These are phyloP conservation scores for Telenomus remus DNA, from an alignment of 1,140 invertebrate species.

Conservation along the genomic window DNA sequence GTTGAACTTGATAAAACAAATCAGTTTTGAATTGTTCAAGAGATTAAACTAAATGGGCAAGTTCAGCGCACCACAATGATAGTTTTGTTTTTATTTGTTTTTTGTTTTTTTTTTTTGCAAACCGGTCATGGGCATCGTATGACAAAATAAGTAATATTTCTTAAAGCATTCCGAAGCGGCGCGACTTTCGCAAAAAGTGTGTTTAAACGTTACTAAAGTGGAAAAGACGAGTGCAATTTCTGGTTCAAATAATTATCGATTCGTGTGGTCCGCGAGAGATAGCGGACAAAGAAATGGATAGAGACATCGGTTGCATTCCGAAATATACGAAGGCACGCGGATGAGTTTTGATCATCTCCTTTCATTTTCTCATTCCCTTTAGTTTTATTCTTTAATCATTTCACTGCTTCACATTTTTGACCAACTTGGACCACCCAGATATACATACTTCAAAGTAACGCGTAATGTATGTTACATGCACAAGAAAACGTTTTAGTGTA, in stretches of 20 bases:
- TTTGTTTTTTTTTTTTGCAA: conserved; percentile 43
- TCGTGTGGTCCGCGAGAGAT: conserved; percentile 70
- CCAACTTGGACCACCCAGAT: conserved; percentile 67
- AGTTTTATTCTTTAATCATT: conserved; percentile 61
- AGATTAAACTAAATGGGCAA: too few relatives aligned
- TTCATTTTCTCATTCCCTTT: conserved; percentile 59
- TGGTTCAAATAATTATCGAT: conserved; percentile 74
- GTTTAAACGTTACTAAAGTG: conserved; percentile 65
- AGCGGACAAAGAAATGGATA: conserved; percentile 71
- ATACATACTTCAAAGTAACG: conserved; percentile 1
- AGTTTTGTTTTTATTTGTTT: not conserved
- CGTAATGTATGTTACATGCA: not conserved
- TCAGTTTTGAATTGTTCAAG: too few relatives aligned
- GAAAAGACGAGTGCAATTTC: conserved; percentile 72
- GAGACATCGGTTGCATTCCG: conserved; percentile 75
- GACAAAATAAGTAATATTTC: conserved; percentile 65
- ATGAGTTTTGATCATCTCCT: conserved; percentile 59
- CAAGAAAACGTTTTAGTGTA: conserved; percentile 1
- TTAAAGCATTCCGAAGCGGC: conserved; percentile 58
- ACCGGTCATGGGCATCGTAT: conserved; percentile 61
- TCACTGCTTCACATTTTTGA: conserved; percentile 69
- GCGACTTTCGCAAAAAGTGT: conserved; percentile 63
- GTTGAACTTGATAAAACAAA: too few relatives aligned
- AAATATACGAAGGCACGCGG: conserved; percentile 69
- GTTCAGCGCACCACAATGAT: not conserved